Percentiles rank a stretch among this genome's conserved stretches.
phyloP scores from a whole-genome alignment of 2,113 vertebrate genomes.

The Bos javanicus region DNA sequence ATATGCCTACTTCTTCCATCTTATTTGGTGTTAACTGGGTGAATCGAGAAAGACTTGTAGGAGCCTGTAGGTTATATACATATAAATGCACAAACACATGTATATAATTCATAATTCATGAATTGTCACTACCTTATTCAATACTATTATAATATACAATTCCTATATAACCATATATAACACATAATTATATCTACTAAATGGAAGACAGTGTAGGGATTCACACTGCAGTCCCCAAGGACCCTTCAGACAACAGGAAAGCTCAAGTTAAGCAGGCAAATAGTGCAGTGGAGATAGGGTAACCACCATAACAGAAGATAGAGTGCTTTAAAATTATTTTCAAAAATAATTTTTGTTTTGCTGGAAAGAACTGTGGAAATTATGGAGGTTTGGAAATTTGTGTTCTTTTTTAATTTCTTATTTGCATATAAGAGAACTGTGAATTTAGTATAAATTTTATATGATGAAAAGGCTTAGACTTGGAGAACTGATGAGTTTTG shows the following conservation, averaged over 20 bases:
- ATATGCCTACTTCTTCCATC: background rate
- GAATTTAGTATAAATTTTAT: background rate
- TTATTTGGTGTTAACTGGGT: background rate
- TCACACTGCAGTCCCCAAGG: background rate
- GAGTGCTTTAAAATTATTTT: background rate
- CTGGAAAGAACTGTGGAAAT: background rate
- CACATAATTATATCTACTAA: background rate
- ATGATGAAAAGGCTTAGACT: background rate
- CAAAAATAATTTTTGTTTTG: background rate
- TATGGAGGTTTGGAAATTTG: background rate
- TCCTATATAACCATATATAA: background rate
- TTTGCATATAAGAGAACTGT: background rate
- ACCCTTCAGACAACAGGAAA: background rate
- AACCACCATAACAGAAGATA: fast-evolving
- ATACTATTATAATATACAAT: background rate
- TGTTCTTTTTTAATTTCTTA: background rate
- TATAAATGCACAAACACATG: fast-evolving
- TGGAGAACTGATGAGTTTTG: background rate
- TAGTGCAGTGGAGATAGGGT: fast-evolving
- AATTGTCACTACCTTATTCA: background rate
- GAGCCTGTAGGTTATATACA: background rate
- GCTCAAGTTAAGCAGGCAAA: background rate
- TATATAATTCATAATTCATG: background rate
- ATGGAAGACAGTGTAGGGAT: background rate
- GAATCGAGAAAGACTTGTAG: background rate